Evolutionary conservation across 1,140 invertebrate genomes (phyloP), one percentile per base, ranked within the genome.

Genomic region (Aphis craccivora): DNA sequence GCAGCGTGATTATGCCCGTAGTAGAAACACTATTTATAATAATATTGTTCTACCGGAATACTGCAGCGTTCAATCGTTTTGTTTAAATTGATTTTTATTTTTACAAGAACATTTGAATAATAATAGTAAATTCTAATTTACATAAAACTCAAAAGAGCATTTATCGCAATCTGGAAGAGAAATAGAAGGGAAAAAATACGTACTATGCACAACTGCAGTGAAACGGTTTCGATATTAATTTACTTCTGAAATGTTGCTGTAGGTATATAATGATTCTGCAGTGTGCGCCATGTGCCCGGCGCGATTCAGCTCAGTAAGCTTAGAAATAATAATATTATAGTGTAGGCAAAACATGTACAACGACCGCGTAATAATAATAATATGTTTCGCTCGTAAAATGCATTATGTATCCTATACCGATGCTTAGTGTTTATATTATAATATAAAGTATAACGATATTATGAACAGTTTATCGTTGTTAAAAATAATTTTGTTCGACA

Each of bases 141-240:
- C 76, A 83, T 83, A 83, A 83, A 83, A 83, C 76, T 83, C 76
- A 83, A 83, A 83, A 83, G 35, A 83, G 76, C 76, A 37, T 83
- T 83, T 83, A 83, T 37, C 76, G 35, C 76, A 37, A 83, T 83
- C 76, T 37, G 20, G 7, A 81, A n/a, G 5, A 81, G n/a, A 81
- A 35, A 3, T n/a, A 83, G 3, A n/a, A 35, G 30, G 11, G 14
- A 35, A 83, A 37, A 60, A 67, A 67, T 20, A 81, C 18, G n/a
- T 37, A 37, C 76, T 37, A 51, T n/a, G 60, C 30, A 67, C 60
- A 67, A 67, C 30, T 67, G 60, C 60, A 67, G 30, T n/a, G 76
- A 40, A 35, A 37, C 20, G 35, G 4, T 83, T 67, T n/a, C 60
- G 30, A 67, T 67, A 67, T 67, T 67, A 67, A 67, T 67, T 67